Evolutionary conservation across 2,888 invertebrate genomes (phyloP).

Genomic region (Cylindroiulus punctatus): DNA sequence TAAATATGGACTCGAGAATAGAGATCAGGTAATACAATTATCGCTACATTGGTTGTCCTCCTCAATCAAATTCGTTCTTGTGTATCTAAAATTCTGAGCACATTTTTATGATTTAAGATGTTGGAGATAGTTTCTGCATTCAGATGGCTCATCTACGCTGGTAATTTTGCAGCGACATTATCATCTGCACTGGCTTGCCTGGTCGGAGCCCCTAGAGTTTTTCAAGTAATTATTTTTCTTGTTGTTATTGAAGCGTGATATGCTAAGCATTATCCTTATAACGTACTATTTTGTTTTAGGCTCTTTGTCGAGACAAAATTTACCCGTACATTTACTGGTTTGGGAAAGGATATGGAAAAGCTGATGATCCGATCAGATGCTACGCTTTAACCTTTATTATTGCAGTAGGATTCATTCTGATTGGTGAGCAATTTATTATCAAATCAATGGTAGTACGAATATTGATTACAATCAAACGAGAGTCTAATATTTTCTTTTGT

Average conservation of each 20-base stretch:
- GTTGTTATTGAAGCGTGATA: no score
- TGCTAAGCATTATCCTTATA: no score
- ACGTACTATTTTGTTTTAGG: conserved; percentile 64
- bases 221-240: conserved; percentile 64
- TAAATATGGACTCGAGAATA: conserved; percentile 82
- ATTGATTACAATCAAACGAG: not conserved
- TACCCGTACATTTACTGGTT: conserved; percentile 70
- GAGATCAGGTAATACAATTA: conserved; percentile 77
- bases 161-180: conserved; percentile 96
- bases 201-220: conserved; percentile 85
- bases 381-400: conserved; percentile 70
- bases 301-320: conserved; percentile 70
- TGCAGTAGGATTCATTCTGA: conserved; percentile 68
- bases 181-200: conserved; percentile 95
- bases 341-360: conserved; percentile 69
- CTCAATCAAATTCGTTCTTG: conserved; percentile 56
- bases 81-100: not conserved
- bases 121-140: conserved; percentile 71
- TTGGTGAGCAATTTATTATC: conserved; percentile 65
- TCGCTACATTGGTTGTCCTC: no score
- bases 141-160: conserved; percentile 92
- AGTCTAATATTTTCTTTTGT: conserved; percentile 54
- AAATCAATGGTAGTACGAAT: not conserved
- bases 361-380: conserved; percentile 69
- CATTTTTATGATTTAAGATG: conserved; percentile 61